Conservation (phyloP, 2,888 invertebrate species). For the Euphydryas editha region DNA sequence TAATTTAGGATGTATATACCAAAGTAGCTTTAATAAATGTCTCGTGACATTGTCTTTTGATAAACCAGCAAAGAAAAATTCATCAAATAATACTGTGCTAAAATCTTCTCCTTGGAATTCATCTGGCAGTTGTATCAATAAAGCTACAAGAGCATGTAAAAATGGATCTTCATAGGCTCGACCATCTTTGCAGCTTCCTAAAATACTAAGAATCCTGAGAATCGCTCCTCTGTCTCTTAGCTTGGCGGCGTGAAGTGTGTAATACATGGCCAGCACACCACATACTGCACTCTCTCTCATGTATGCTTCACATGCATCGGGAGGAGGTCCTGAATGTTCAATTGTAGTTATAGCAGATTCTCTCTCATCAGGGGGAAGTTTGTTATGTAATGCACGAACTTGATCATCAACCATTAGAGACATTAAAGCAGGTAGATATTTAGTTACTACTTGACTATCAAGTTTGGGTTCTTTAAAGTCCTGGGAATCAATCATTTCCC, state of each 20-base stretch:
- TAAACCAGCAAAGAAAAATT: slow-evolving; percentile 96
- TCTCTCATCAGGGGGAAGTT: slow-evolving; percentile 95
- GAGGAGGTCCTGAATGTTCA: slow-evolving; percentile 96
- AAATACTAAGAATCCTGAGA: slow-evolving; percentile 93
- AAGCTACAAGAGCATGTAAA: slow-evolving; percentile 93
- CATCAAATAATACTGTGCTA: slow-evolving; percentile 97
- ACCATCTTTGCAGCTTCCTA: slow-evolving; percentile 95
- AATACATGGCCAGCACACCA: slow-evolving; percentile 97
- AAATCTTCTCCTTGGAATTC: slow-evolving; percentile 97
- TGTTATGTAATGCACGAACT: slow-evolving; percentile 91
- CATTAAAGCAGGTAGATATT: slow-evolving; percentile 96
- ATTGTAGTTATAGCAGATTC: slow-evolving; percentile 96
- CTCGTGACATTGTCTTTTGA: slow-evolving; percentile 95
- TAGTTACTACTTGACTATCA: slow-evolving; percentile 96
- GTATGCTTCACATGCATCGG: slow-evolving; percentile 96
- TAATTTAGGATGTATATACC: slow-evolving; percentile 94
- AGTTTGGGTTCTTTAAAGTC: slow-evolving; percentile 98
- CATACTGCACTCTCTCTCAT: slow-evolving; percentile 96
- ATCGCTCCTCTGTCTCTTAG: slow-evolving; percentile 91
- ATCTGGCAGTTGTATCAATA: slow-evolving; percentile 94
- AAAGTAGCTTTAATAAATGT: slow-evolving; percentile 94
- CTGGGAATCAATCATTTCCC: slow-evolving; percentile 98
- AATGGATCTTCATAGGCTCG: slow-evolving; percentile 98
- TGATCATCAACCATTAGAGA: slow-evolving; percentile 96
- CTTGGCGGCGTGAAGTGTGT: slow-evolving; percentile 94